Percentiles rank a stretch among this genome's conserved stretches.
Conservation (phyloP, 37 sponge, comb jelly and placozoan genomes). For the Ephydatia muelleri region DNA sequence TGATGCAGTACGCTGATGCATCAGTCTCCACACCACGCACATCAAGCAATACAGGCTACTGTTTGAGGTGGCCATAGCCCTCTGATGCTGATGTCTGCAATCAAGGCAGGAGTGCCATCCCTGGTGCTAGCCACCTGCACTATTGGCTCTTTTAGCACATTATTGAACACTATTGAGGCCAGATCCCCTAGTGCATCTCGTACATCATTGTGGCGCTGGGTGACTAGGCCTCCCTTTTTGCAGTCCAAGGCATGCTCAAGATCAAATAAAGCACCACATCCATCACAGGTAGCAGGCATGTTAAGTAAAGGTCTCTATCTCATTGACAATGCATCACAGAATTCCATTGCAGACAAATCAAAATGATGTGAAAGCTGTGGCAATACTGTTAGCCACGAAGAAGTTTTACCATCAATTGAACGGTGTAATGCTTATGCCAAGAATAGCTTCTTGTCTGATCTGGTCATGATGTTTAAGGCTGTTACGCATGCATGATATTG, state of each 20-base stretch:
- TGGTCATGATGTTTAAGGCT: neutral
- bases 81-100: constrained; percentile 45
- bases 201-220: constrained; percentile 42
- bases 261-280: constrained; percentile 46
- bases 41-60: constrained; percentile 59
- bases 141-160: constrained; percentile 41
- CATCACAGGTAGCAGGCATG: constrained; percentile 30
- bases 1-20: constrained; percentile 5
- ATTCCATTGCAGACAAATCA: constrained; percentile 27
- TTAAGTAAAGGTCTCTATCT: constrained; percentile 9
- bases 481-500: neutral
- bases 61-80: constrained; percentile 49
- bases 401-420: constrained; percentile 43
- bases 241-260: constrained; percentile 40
- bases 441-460: neutral
- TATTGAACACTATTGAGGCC: constrained; percentile 32
- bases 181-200: constrained; percentile 52
- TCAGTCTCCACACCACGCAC: constrained; percentile 49
- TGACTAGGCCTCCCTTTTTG: constrained; percentile 42
- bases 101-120: constrained; percentile 1
- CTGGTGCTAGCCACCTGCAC: constrained; percentile 22
- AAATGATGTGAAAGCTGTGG: constrained; percentile 29
- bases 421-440: constrained; percentile 13
- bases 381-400: constrained; percentile 17
- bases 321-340: constrained; percentile 42